phyloP scores from a whole-genome alignment of 2,113 vertebrate genomes.

The Laticauda laticaudata region DNA sequence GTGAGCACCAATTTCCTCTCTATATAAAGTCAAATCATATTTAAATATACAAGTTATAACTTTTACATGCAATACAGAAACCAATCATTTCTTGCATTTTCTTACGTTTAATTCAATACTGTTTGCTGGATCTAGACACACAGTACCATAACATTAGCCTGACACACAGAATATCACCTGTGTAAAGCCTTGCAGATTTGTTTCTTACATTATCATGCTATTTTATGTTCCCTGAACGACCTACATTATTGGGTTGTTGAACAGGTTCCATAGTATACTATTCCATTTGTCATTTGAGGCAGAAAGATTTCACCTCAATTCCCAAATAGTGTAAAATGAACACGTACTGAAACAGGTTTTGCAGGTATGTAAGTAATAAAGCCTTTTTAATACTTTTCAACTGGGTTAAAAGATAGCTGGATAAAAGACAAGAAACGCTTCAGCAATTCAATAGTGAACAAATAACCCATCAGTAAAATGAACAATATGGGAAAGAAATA shows the following conservation, averaged over 20 bases:
- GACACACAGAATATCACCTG: background rate
- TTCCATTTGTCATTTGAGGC: background rate
- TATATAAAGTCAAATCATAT: background rate
- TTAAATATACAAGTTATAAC: background rate
- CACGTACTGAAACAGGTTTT: background rate
- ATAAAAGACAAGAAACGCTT: background rate
- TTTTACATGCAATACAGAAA: background rate
- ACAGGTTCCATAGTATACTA: background rate
- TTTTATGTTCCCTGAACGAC: background rate
- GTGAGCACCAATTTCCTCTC: background rate
- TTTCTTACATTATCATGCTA: background rate
- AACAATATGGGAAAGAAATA: background rate
- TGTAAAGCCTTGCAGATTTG: background rate
- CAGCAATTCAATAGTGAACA: background rate
- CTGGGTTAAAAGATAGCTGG: background rate
- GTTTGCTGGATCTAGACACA: background rate
- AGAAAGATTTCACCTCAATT: background rate
- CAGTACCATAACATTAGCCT: background rate
- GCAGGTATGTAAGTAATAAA: background rate
- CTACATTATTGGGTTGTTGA: background rate
- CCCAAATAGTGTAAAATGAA: background rate
- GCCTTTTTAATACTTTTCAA: background rate
- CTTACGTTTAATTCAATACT: background rate
- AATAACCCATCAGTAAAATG: background rate
- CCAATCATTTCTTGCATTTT: background rate